A percentile compares a stretch with the other conserved stretches of the same genome.
These are phyloP conservation scores for Oryzias woworae DNA, from an alignment of 2,113 vertebrate species.

Conservation along the genomic window DNA sequence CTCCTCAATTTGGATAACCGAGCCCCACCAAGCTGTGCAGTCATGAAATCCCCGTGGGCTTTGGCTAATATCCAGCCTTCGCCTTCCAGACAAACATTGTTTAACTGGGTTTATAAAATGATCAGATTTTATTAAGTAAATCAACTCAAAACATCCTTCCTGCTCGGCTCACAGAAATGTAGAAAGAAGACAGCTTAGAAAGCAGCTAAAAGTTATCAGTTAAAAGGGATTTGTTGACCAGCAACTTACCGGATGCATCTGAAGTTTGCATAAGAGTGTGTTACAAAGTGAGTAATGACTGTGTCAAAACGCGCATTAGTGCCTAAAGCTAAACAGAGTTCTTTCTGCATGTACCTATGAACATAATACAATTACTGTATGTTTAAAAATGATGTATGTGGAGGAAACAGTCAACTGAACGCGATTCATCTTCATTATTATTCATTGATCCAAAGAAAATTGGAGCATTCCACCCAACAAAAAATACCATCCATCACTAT, in stretches of 20 bases:
- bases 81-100: constrained; percentile 12
- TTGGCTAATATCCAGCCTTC: not conserved
- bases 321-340: constrained; percentile 27
- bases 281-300: not conserved
- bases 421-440: too few species aligned
- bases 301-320: too few species aligned
- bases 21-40: not conserved
- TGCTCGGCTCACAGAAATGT: constrained; percentile 13
- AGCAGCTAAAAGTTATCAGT: constrained; percentile 39
- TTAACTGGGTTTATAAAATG: constrained; percentile 43
- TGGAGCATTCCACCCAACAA: too few species aligned
- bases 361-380: not conserved
- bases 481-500: too few species aligned
- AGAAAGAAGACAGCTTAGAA: constrained; percentile 25
- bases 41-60: constrained; percentile 1
- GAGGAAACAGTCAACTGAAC: not conserved
- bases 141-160: constrained; percentile 42
- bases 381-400: too few species aligned
- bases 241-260: constrained; percentile 1
- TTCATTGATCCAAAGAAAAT: too few species aligned
- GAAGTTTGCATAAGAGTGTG: not conserved
- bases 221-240: constrained; percentile 20
- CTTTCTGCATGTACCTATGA: constrained; percentile 17
- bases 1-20: not conserved
- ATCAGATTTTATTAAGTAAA: constrained; percentile 22